These are phyloP conservation scores for Rapana venosa DNA, from an alignment of 2,888 invertebrate species.

Conservation along the genomic window DNA sequence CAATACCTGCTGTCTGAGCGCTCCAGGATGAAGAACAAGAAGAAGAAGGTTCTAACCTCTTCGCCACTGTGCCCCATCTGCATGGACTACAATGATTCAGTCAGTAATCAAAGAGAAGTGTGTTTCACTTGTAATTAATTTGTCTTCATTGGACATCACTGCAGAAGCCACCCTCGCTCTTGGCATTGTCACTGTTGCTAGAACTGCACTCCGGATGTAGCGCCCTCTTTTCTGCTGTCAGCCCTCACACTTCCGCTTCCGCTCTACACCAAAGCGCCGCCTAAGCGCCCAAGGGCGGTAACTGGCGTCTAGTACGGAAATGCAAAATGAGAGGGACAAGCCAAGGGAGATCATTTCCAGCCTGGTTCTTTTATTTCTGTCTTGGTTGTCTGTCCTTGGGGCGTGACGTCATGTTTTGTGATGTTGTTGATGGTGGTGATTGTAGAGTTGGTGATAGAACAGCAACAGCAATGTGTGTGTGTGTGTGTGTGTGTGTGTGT, in stretches of 20 bases:
- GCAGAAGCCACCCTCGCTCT: background rate
- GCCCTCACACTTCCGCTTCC: constrained; percentile 25
- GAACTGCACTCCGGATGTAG: constrained; percentile 8
- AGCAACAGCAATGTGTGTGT: too few species aligned
- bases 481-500: too few species aligned
- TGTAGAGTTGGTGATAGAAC: background rate
- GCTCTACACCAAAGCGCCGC: constrained; percentile 18
- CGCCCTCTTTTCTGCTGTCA: constrained; percentile 9
- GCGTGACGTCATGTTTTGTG: constrained; percentile 37
- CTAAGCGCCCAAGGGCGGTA: constrained; percentile 25
- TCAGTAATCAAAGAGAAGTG: too few species aligned
- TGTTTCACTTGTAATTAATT: too few species aligned
- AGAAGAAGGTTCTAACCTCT: too few species aligned
- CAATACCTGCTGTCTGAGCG: too few species aligned
- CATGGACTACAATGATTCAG: too few species aligned
- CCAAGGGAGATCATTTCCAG: constrained; percentile 30
- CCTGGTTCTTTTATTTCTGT: background rate
- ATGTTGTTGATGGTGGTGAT: background rate
- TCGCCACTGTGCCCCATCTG: too few species aligned
- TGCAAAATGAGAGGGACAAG: constrained; percentile 35
- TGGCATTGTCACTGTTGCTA: background rate
- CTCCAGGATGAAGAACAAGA: too few species aligned
- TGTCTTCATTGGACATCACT: too few species aligned
- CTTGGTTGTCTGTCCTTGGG: constrained; percentile 12
- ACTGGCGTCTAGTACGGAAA: constrained; percentile 41